phyloP scores from a whole-genome alignment of 1,140 invertebrate species.

The Andricus grossulariae region DNA sequence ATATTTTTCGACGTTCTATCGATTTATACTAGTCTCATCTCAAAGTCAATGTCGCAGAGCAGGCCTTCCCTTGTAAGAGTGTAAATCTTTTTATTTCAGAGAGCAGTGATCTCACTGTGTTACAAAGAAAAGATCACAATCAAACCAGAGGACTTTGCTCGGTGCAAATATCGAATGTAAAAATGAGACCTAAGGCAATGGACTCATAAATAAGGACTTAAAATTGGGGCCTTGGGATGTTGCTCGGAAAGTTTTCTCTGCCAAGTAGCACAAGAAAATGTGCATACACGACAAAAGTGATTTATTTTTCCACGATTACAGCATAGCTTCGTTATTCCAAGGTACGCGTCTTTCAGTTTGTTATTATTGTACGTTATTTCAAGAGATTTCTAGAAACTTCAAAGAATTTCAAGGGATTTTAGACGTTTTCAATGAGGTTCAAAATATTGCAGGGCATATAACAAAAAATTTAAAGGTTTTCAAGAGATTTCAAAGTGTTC shows the following conservation, averaged over 20 bases:
- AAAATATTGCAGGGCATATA: no score
- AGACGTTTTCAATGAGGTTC: no score
- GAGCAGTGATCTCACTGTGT: constrained; percentile 92
- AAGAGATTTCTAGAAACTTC: no score
- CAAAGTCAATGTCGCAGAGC: no score
- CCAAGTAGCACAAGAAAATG: constrained; percentile 91
- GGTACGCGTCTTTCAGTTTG: constrained; percentile 77
- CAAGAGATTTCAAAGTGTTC: no score
- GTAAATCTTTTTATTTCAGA: constrained; percentile 74
- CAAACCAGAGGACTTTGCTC: constrained; percentile 83
- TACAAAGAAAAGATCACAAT: constrained; percentile 95
- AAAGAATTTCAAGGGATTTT: no score
- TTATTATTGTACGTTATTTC: constrained; percentile 12
- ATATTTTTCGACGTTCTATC: no score
- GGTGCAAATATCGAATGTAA: constrained; percentile 78
- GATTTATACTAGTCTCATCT: no score
- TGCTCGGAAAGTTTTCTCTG: no score
- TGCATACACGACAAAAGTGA: constrained; percentile 90
- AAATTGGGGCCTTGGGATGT: no score
- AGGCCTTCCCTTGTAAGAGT: no score
- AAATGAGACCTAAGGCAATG: constrained; percentile 75
- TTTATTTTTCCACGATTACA: constrained; percentile 98
- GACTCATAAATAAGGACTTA: constrained; percentile 86
- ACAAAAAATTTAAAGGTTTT: no score
- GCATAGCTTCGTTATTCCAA: constrained; percentile 92